A percentile compares a stretch with the other conserved stretches of the same genome.
phyloP scores from a whole-genome alignment of 2,797 vertebrate species.

The Antrozous pallidus region DNA sequence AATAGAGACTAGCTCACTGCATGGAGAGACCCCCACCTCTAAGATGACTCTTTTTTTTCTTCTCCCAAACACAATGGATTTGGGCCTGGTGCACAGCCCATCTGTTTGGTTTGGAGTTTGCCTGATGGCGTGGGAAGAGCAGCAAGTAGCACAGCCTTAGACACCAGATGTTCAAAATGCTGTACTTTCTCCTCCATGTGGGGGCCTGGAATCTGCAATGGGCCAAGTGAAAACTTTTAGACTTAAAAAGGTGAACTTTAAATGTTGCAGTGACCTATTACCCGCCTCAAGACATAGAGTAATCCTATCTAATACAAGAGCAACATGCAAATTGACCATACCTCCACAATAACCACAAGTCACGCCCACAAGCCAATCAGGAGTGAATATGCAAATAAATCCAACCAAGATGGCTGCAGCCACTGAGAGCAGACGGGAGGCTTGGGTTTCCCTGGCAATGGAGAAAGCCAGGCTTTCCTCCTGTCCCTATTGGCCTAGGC shows the following conservation, averaged over 20 bases:
- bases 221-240: conserved; percentile 58
- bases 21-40: background rate
- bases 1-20: background rate
- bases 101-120: conserved; percentile 75
- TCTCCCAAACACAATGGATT: conserved; percentile 27
- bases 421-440: no score
- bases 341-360: no score
- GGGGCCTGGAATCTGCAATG: conserved; percentile 40
- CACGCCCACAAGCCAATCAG: no score
- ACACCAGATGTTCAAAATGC: conserved; percentile 65
- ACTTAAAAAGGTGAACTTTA: conserved; percentile 48
- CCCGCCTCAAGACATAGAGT: background rate
- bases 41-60: conserved; percentile 44
- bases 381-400: no score
- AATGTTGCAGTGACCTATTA: background rate
- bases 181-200: conserved; percentile 63
- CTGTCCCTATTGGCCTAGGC: no score
- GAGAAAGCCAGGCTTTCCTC: no score
- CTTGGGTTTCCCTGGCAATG: no score
- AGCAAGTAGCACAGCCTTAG: conserved; percentile 66
- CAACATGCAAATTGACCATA: no score
- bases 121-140: conserved; percentile 68
- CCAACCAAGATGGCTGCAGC: no score
- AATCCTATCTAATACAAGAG: no score
- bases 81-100: conserved; percentile 58